Conservation (phyloP, 1,140 invertebrate species). For the Anastrepha obliqua region DNA sequence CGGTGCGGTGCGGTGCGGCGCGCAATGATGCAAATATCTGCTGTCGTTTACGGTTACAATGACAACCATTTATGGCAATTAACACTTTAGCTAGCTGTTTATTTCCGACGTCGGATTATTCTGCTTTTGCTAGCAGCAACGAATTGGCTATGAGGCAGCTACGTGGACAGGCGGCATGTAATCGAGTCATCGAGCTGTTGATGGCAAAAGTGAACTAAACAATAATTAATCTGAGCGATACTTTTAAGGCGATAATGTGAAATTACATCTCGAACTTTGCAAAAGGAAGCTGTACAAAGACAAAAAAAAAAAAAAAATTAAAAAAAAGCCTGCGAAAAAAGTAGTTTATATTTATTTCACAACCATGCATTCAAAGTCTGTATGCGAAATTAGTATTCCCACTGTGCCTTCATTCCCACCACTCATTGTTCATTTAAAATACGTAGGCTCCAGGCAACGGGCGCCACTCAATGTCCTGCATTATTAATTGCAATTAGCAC, state of each 20-base stretch:
- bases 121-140: slow-evolving; percentile 22
- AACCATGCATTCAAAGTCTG: neutral
- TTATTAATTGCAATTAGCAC: slow-evolving; percentile 75
- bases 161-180: neutral
- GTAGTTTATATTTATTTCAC: neutral
- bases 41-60: slow-evolving; percentile 74
- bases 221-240: neutral
- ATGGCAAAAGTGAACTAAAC: neutral
- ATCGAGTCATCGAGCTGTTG: neutral
- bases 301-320: neutral
- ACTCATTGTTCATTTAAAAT: slow-evolving; percentile 10
- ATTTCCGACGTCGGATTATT: slow-evolving; percentile 64
- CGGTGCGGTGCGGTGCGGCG: slow-evolving; percentile 25
- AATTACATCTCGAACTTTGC: neutral
- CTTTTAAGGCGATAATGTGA: neutral
- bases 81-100: slow-evolving; percentile 75
- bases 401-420: neutral
- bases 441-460: neutral
- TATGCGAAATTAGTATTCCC: slow-evolving; percentile 1
- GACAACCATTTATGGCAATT: slow-evolving; percentile 75
- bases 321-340: neutral
- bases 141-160: neutral
- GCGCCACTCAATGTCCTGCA: slow-evolving; percentile 71
- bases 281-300: neutral
- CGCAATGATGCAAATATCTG: slow-evolving; percentile 70